These are phyloP conservation scores for Lasioglossum calceatum DNA, from an alignment of 2,888 invertebrate genomes.

Conservation along the genomic window DNA sequence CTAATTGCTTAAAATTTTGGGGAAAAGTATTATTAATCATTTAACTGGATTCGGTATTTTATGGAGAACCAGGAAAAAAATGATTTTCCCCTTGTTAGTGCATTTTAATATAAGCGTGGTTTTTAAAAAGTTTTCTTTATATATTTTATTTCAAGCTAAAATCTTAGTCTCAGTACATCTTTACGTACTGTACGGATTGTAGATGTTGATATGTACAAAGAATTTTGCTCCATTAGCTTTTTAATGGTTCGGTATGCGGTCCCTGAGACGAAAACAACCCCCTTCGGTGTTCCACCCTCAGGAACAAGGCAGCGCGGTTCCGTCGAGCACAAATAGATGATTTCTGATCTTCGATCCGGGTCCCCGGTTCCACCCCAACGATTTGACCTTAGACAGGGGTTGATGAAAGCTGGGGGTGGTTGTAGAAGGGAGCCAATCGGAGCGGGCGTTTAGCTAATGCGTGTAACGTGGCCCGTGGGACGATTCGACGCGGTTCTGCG, in stretches of 20 bases:
- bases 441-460: slow-evolving; percentile 77
- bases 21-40: no score
- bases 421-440: slow-evolving; percentile 72
- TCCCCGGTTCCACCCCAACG: slow-evolving; percentile 32
- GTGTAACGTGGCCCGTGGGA: slow-evolving; percentile 75
- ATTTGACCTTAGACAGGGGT: slow-evolving; percentile 45
- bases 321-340: slow-evolving; percentile 21
- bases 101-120: no score
- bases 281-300: neutral
- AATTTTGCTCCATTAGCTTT: neutral
- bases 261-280: slow-evolving; percentile 5
- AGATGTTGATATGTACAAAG: neutral
- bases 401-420: slow-evolving; percentile 36
- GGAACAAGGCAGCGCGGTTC: neutral
- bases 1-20: no score
- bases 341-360: slow-evolving; percentile 24
- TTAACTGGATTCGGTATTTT: no score
- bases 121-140: no score
- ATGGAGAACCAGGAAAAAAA: no score
- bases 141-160: neutral
- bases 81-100: no score
- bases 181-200: neutral
- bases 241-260: neutral
- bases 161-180: neutral
- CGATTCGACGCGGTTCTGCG: slow-evolving; percentile 64